These are phyloP conservation scores for Oegoconia quadripuncta DNA, from an alignment of 2,888 invertebrate species.

Conservation along the genomic window DNA sequence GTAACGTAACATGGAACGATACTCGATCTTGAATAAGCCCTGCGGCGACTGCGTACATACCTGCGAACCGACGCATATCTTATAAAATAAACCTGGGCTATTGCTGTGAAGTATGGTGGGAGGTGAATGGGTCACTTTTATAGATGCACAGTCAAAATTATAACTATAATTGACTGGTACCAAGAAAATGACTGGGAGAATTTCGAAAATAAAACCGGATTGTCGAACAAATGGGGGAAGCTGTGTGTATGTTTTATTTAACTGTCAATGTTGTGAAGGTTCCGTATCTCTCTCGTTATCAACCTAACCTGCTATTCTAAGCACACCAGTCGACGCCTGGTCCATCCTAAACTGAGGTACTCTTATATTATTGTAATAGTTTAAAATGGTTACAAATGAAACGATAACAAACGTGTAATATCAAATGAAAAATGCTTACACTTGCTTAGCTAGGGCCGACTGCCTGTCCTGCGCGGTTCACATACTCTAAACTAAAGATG, in stretches of 20 bases:
- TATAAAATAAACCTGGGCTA: conserved; percentile 70
- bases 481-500: conserved; percentile 64
- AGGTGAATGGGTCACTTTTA: conserved; percentile 18
- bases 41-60: conserved; percentile 67
- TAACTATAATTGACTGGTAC: conserved; percentile 29
- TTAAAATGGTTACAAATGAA: conserved; percentile 75
- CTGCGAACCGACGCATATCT: conserved; percentile 49
- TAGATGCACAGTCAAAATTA: conserved; percentile 22
- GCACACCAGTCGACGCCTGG: conserved; percentile 78
- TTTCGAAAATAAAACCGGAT: conserved; percentile 58
- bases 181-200: conserved; percentile 33
- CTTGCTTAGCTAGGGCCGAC: conserved; percentile 74
- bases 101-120: conserved; percentile 49
- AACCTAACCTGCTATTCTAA: conserved; percentile 67
- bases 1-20: conserved; percentile 71
- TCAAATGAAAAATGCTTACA: conserved; percentile 75
- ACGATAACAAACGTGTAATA: conserved; percentile 77
- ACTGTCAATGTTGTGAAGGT: conserved; percentile 67
- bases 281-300: conserved; percentile 54
- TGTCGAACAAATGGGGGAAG: conserved; percentile 52
- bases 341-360: conserved; percentile 78
- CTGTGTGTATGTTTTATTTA: conserved; percentile 60
- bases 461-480: conserved; percentile 55
- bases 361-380: conserved; percentile 75
- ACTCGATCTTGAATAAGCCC: conserved; percentile 71